Evolutionary conservation across 2,797 vertebrate species (phyloP), one percentile per base, ranked within the genome.

Genomic region (Tinamus major): DNA sequence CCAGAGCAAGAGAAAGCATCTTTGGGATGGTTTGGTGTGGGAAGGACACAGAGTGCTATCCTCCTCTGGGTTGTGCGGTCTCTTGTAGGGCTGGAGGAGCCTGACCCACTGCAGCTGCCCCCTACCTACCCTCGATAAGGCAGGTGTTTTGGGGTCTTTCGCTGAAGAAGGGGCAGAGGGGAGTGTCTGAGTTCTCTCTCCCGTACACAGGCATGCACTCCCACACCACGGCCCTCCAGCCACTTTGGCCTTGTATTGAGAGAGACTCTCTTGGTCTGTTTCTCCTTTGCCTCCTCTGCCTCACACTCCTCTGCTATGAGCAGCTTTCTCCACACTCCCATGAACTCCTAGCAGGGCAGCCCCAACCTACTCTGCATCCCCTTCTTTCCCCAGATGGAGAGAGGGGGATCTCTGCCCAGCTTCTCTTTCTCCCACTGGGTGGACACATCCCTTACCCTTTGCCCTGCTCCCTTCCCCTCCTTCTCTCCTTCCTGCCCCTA

Each of bases 271-370:
- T 89, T 0, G 1, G 24, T 37, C 91, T 59, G 82, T 51, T 74
- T 90, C 58, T 83, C 80, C 61, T 24, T 16, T 2, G 5, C 80
- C 26, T 67, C 27, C 49, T 48, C 23, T 2, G 4, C 55, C 3
- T 0, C 0, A 0, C 24, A 51, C 49, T 26, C 13, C 49, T 51
- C 49, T 0, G 2, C 75, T 4, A 2, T 9, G 62, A 55, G 46
- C 80, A 91, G 13, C 42, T 2, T 3, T 67, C 74, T 79, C 79
- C 2, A 0, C 19, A 11, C 74, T 55, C 6, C 1, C 0, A 3
- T 0, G 8, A 41, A 42, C 21, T 23, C 51, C 64, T 56, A 24
- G 46, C 9, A 4, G 58, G 48, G 53, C 84, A 0, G 7, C 46
- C 51, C n/a, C 19, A 15, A 11, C 31, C 39, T 51, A 33, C 6